Evolutionary conservation across 2,113 vertebrate species (phyloP).

Genomic region (Opisthocomus hoazin): DNA sequence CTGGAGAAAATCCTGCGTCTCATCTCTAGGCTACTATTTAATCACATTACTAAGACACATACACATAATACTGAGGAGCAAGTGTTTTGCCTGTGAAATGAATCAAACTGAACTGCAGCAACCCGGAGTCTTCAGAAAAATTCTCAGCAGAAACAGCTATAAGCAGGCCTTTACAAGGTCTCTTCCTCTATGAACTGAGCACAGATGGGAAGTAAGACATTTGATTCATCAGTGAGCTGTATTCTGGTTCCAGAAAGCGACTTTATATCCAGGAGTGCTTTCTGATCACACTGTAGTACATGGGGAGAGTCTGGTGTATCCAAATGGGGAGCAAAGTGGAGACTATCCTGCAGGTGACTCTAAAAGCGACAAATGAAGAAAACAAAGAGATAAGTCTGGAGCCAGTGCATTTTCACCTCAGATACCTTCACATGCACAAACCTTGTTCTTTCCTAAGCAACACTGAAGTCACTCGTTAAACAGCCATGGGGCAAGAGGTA

Average conservation of each 20-base stretch:
- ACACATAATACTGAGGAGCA: neutral
- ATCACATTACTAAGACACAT: neutral
- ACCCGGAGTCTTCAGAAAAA: neutral
- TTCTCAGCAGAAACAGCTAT: neutral
- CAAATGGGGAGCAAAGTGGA: neutral
- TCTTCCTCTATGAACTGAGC: neutral
- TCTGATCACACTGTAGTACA: neutral
- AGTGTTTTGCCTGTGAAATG: neutral
- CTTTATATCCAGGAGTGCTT: neutral
- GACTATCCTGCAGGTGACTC: neutral
- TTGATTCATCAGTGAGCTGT: neutral
- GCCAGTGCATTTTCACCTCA: neutral
- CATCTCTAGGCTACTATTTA: neutral
- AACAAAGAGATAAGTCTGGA: neutral
- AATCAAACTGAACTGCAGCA: neutral
- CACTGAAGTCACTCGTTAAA: neutral
- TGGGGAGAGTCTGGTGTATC: neutral
- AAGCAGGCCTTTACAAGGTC: neutral
- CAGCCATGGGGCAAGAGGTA: neutral
- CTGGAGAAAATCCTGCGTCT: neutral
- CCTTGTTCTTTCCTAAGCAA: neutral
- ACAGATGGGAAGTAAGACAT: neutral
- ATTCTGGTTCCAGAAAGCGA: neutral
- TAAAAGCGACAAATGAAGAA: neutral
- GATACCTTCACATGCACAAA: neutral